A percentile compares a stretch with the other conserved stretches of the same genome.
phyloP scores from a whole-genome alignment of 2,113 vertebrate genomes.

The Poeciliopsis prolifica region DNA sequence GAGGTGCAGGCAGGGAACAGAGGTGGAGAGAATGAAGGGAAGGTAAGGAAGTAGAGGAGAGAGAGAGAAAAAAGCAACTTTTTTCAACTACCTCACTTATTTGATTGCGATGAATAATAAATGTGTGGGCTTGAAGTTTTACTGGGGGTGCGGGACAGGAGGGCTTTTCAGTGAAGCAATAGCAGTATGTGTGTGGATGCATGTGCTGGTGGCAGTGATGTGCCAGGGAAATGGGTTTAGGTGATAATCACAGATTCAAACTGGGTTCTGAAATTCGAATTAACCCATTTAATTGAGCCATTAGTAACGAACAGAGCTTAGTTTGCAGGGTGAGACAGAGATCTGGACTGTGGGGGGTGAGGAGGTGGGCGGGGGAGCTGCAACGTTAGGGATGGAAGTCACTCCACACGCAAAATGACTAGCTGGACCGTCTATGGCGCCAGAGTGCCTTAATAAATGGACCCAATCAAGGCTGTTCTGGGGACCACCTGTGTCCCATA shows the following conservation, averaged over 20 bases:
- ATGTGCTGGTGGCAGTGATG: constrained; percentile 21
- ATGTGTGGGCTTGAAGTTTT: constrained; percentile 80
- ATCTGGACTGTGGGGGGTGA: constrained; percentile 5
- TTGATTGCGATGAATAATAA: constrained; percentile 99
- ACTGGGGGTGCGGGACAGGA: not conserved
- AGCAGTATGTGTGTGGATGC: constrained; percentile 28
- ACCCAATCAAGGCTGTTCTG: constrained; percentile 79
- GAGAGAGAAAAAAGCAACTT: constrained; percentile 87
- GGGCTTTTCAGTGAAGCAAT: constrained; percentile 23
- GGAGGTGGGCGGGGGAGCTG: constrained; percentile 14
- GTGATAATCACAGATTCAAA: constrained; percentile 80
- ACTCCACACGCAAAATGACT: constrained; percentile 71
- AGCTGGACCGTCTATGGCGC: constrained; percentile 63
- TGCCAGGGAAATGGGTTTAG: constrained; percentile 62
- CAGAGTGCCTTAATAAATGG: constrained; percentile 79
- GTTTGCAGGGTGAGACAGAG: constrained; percentile 42
- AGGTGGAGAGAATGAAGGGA: constrained; percentile 76
- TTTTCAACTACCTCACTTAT: constrained; percentile 93
- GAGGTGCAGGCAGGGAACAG: constrained; percentile 69
- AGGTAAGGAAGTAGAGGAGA: constrained; percentile 75
- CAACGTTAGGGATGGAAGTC: constrained; percentile 70
- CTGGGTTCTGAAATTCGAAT: constrained; percentile 81
- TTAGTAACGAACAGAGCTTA: constrained; percentile 78
- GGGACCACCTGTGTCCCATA: constrained; percentile 81
- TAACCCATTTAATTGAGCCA: constrained; percentile 86